A percentile compares a stretch with the other conserved stretches of the same genome.
These are phyloP conservation scores for Sparus aurata DNA, from an alignment of 2,797 vertebrate species.

Conservation along the genomic window DNA sequence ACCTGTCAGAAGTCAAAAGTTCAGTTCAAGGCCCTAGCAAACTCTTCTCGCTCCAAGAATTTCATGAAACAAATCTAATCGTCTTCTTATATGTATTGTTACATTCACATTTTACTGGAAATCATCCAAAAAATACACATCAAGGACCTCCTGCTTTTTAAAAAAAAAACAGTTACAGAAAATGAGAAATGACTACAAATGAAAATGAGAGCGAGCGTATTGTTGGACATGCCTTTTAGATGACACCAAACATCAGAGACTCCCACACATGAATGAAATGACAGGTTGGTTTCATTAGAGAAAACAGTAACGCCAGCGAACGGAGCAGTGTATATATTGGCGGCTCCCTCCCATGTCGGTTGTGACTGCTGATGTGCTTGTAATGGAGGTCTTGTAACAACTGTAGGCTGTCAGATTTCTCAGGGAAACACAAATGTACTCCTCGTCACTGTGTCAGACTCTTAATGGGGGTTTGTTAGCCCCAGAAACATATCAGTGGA, in stretches of 20 bases:
- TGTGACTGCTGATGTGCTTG: constrained; percentile 72
- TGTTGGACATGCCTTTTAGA: background rate
- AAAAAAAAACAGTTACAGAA: background rate
- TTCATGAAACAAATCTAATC: too few relatives aligned
- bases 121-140: background rate
- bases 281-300: background rate
- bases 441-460: constrained; percentile 78
- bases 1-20: too few relatives aligned
- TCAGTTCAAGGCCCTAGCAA: too few relatives aligned
- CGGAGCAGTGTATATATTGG: background rate
- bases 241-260: constrained; percentile 8
- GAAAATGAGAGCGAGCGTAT: background rate
- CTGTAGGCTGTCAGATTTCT: constrained; percentile 75
- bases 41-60: too few relatives aligned
- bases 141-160: background rate
- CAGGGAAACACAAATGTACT: constrained; percentile 80
- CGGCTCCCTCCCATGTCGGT: constrained; percentile 52
- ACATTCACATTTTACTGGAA: too few relatives aligned
- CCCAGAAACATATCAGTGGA: constrained; percentile 57
- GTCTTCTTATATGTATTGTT: too few relatives aligned
- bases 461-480: constrained; percentile 75
- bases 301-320: constrained; percentile 2
- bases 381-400: constrained; percentile 82
- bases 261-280: background rate
- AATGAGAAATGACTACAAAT: background rate